phyloP scores from a whole-genome alignment of 2,888 invertebrate species.

The Synergus umbraculus region DNA sequence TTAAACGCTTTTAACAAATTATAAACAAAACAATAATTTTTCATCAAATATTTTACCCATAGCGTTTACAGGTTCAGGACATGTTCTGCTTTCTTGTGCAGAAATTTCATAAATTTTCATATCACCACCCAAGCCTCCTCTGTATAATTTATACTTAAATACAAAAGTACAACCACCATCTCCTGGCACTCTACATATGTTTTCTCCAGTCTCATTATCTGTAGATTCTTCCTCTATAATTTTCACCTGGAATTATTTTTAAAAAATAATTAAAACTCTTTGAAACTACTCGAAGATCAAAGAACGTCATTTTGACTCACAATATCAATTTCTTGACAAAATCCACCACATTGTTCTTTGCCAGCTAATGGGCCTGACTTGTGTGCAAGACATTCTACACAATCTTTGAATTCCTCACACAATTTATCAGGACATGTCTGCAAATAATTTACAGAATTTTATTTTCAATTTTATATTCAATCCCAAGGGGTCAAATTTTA shows the following conservation, averaged over 20 bases:
- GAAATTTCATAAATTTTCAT: constrained; percentile 72
- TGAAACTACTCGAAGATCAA: background rate
- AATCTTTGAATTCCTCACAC: constrained; percentile 84
- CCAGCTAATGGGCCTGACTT: constrained; percentile 70
- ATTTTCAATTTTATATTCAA: background rate
- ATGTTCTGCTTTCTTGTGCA: constrained; percentile 77
- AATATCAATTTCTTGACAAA: constrained; percentile 66
- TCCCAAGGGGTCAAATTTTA: background rate
- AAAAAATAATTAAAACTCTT: background rate
- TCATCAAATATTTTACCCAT: constrained; percentile 68
- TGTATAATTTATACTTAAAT: constrained; percentile 76
- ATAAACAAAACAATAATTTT: background rate
- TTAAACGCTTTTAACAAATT: background rate
- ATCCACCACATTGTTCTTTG: constrained; percentile 56
- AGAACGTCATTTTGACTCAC: constrained; percentile 62
- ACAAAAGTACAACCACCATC: constrained; percentile 77
- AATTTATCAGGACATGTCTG: constrained; percentile 83
- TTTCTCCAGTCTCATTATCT: constrained; percentile 66
- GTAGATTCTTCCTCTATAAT: constrained; percentile 61
- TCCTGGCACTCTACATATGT: constrained; percentile 76
- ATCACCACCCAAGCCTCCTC: constrained; percentile 60
- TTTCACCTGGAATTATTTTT: constrained; percentile 58
- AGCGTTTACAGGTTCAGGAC: constrained; percentile 76
- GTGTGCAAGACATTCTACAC: constrained; percentile 84
- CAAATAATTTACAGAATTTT: constrained; percentile 10